Evolutionary conservation across 2,888 invertebrate species (phyloP).

Genomic region (Sinodicranocentrus sp.): DNA sequence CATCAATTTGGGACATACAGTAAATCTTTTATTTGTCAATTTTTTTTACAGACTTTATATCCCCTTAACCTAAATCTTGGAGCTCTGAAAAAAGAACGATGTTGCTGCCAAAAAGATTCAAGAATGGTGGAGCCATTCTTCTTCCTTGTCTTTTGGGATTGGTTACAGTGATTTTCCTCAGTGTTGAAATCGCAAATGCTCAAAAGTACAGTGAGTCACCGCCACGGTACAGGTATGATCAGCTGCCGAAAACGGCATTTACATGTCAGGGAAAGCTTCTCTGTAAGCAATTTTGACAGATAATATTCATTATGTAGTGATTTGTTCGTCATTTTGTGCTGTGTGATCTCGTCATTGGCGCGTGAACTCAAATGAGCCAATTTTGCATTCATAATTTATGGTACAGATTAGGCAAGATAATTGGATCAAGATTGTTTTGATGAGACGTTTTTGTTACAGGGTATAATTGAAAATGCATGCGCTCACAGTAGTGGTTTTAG

Average conservation of each 20-base stretch:
- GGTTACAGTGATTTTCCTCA: slow-evolving; percentile 44
- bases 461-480: not conserved
- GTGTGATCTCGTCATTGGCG: not conserved
- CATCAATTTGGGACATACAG: not conserved
- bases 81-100: not conserved
- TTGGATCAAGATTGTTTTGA: too few species aligned
- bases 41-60: not conserved
- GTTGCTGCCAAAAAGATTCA: slow-evolving; percentile 52
- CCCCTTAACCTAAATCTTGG: not conserved
- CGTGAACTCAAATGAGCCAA: not conserved
- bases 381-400: too few species aligned
- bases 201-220: slow-evolving; percentile 63
- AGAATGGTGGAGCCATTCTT: slow-evolving; percentile 6
- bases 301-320: too few species aligned
- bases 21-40: not conserved
- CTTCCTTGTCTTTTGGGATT: slow-evolving; percentile 46
- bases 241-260: slow-evolving; percentile 73
- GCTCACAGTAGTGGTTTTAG: too few species aligned
- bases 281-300: too few species aligned
- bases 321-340: too few species aligned
- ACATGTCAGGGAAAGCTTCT: slow-evolving; percentile 73
- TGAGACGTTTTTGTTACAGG: slow-evolving; percentile 4
- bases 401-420: too few species aligned
- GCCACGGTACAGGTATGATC: slow-evolving; percentile 73
- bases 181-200: slow-evolving; percentile 41